A percentile compares a stretch with the other conserved stretches of the same genome.
These are phyloP conservation scores for Graptemys geographica DNA, from an alignment of 2,797 vertebrate species.

Conservation along the genomic window DNA sequence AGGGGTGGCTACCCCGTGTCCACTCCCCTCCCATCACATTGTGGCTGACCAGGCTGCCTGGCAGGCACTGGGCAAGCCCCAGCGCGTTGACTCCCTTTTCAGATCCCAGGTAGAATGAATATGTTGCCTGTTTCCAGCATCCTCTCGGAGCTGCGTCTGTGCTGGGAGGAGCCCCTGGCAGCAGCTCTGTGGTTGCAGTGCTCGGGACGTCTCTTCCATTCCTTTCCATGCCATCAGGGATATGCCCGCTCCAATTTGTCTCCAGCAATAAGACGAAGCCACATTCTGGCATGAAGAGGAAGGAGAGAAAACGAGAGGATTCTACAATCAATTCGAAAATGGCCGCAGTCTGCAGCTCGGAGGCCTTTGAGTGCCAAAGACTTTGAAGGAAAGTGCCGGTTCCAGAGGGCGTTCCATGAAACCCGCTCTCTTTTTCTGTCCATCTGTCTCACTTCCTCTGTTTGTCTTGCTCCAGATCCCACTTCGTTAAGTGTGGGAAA, in stretches of 20 bases:
- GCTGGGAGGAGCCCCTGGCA: slow-evolving; percentile 1
- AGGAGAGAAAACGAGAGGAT: not conserved
- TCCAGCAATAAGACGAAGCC: not conserved
- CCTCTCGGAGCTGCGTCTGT: not conserved
- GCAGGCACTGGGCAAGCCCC: not conserved
- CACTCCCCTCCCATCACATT: not conserved
- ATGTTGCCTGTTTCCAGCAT: not conserved
- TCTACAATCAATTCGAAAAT: not conserved
- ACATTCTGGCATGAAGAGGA: not conserved
- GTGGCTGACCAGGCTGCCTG: not conserved
- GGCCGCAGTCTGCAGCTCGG: not conserved
- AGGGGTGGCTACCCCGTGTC: not conserved
- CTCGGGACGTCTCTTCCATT: slow-evolving; percentile 8
- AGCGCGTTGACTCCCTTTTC: not conserved
- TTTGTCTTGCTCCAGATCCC: not conserved
- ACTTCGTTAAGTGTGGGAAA: not conserved
- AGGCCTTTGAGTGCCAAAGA: not conserved
- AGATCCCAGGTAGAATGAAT: slow-evolving; percentile 3
- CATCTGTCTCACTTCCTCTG: not conserved
- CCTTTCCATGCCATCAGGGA: not conserved
- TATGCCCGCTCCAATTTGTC: not conserved
- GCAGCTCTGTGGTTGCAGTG: not conserved
- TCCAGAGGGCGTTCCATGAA: not conserved
- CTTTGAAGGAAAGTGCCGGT: not conserved
- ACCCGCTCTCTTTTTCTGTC: not conserved